Base-by-base conservation (phyloP, 2,888 invertebrate species). In the Dromius quadrimaculatus region DNA sequence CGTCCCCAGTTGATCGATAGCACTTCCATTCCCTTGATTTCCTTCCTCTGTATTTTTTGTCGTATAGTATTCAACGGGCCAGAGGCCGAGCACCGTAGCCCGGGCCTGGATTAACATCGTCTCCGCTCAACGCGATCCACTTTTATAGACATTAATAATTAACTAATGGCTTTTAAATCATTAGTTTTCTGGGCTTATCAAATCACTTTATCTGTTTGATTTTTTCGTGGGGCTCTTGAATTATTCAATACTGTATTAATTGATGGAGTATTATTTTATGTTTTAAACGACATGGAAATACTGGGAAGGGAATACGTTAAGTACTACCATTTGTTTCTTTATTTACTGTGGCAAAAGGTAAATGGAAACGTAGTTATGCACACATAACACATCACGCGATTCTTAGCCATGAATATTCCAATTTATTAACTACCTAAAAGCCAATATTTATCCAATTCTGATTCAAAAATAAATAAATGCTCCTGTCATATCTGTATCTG, bases 101-200 rank as follows among this genome's bases (percentile, higher is more conserved):
- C 50, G 50, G 32, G 5, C 28, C 50, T 41, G 41, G 61, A 61
- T 61, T 61, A 61, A 41, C 61, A 28, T 54, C 50, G 15, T 54
- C 50, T 36, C 8, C 36, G 36, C 63, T 63, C 41, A 41, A 22
- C 32, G 34, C 41, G 5, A 15, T 20, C 54, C 57, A 57, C 66
- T 66, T 57, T 66, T 36, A 34, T 15, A 36, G 57, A 57, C 66
- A 66, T 66, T 66, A 66, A 66, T 66, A 66, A 66, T 66, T 66
- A 66, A 57, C 66, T 66, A 66, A 66, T 66, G 57, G 66, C 66
- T 66, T 66, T 66, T 43, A 66, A 66, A 66, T 66, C 66, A 66
- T 66, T 66, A 54, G 41, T 65, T 50, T 23, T 54, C 41, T 28
- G 19, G 41, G 45, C 41, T 65, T 66, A 66, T 66, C 66, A 28